Percentiles rank a stretch among this genome's conserved stretches.
Conservation (phyloP, 2,113 vertebrate species). For the Brachypodius melanocephalos region DNA sequence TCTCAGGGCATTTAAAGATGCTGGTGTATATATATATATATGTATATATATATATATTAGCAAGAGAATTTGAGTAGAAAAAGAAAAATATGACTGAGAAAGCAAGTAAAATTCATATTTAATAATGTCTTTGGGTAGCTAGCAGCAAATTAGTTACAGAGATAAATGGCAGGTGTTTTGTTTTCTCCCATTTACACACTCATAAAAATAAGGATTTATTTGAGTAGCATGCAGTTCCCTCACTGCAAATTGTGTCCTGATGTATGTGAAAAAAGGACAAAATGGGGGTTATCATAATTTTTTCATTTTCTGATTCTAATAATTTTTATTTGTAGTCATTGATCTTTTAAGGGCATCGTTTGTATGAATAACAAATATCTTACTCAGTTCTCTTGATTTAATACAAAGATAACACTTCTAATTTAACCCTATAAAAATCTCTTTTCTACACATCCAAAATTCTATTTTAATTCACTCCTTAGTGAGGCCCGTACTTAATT, state of each 20-base stretch:
- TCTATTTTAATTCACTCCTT: background rate
- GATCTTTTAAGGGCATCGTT: background rate
- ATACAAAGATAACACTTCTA: background rate
- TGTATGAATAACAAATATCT: background rate
- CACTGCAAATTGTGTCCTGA: background rate
- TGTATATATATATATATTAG: too few species aligned
- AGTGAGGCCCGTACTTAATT: background rate
- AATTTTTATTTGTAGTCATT: background rate
- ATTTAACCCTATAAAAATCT: background rate
- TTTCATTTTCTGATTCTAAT: background rate
- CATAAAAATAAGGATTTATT: background rate
- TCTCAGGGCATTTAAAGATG: background rate
- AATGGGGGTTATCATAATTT: background rate
- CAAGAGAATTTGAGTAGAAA: background rate
- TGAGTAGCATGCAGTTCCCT: background rate
- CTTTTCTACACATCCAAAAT: background rate
- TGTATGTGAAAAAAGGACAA: background rate
- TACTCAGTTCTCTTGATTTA: background rate
- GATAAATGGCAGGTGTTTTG: background rate
- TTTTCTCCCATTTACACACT: background rate
- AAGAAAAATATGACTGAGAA: background rate
- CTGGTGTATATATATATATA: too few species aligned
- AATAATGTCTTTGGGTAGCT: background rate
- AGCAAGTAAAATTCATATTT: background rate
- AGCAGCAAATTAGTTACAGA: background rate